A percentile compares a stretch with the other conserved stretches of the same genome.
phyloP scores from a whole-genome alignment of 2,888 invertebrate genomes.

The Blomia tropicalis region DNA sequence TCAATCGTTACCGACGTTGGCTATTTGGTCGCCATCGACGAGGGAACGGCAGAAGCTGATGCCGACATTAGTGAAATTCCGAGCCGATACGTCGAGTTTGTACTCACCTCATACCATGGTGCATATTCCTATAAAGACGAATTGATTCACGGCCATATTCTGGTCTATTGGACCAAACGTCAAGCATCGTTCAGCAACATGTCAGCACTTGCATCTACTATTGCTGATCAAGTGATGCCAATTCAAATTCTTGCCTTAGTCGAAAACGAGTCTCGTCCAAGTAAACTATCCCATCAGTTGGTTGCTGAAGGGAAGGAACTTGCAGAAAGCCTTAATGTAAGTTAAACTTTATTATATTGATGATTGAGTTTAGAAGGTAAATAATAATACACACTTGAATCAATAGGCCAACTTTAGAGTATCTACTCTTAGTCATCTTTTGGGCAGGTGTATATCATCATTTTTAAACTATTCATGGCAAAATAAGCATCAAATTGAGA shows the following conservation, averaged over 20 bases:
- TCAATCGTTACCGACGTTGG: constrained; percentile 61
- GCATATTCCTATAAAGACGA: constrained; percentile 70
- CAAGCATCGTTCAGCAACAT: constrained; percentile 83
- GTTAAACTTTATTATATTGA: neutral
- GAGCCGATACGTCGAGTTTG: constrained; percentile 44
- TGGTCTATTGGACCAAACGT: constrained; percentile 83
- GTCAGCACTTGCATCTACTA: constrained; percentile 82
- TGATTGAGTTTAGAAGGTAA: neutral
- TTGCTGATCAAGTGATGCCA: constrained; percentile 59
- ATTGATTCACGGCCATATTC: constrained; percentile 80
- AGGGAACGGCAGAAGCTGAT: constrained; percentile 48
- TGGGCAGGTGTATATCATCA: constrained; percentile 6
- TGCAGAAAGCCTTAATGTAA: constrained; percentile 1
- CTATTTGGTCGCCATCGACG: constrained; percentile 58
- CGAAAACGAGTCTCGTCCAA: constrained; percentile 22
- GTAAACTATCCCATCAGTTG: constrained; percentile 37
- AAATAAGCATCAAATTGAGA: constrained; percentile 82
- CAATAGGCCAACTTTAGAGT: constrained; percentile 82
- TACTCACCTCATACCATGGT: constrained; percentile 46
- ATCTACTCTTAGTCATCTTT: constrained; percentile 37
- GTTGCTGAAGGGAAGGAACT: constrained; percentile 17
- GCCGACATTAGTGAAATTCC: neutral
- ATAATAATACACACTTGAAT: constrained; percentile 48
- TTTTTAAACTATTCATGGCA: constrained; percentile 38
- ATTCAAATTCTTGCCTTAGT: constrained; percentile 13